A percentile compares a stretch with the other conserved stretches of the same genome.
These are phyloP conservation scores for Gymnocypris eckloni DNA, from an alignment of 2,797 vertebrate species.

Conservation along the genomic window DNA sequence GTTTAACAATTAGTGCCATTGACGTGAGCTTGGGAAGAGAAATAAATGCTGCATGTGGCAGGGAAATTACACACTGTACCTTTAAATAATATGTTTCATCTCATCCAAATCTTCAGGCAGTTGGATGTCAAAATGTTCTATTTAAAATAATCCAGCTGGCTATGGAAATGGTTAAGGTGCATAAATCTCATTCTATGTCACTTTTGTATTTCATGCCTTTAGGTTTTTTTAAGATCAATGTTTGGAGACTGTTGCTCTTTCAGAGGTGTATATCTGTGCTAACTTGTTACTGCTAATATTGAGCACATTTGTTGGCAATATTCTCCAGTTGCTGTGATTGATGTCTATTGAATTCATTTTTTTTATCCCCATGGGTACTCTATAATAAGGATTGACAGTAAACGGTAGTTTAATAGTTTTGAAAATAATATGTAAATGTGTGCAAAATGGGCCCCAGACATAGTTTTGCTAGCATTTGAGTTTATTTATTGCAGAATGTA, in stretches of 20 bases:
- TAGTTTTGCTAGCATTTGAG: neutral
- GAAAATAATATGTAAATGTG: neutral
- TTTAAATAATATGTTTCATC: constrained; percentile 18
- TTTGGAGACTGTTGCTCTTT: constrained; percentile 8
- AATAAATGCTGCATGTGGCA: neutral
- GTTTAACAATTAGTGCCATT: neutral
- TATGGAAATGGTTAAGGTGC: neutral
- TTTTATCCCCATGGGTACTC: neutral
- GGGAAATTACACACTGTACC: neutral
- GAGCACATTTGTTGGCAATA: neutral
- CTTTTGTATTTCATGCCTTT: constrained; percentile 23
- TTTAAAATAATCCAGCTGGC: constrained; percentile 30
- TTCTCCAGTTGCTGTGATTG: neutral
- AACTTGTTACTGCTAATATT: neutral
- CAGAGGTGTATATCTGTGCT: neutral
- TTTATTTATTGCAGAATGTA: neutral
- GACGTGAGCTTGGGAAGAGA: neutral
- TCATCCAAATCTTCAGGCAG: constrained; percentile 3
- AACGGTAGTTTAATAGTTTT: neutral
- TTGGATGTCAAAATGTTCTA: constrained; percentile 2
- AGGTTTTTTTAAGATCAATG: neutral
- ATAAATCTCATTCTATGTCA: constrained; percentile 29
- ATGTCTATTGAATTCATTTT: neutral
- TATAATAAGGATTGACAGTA: neutral
- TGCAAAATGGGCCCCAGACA: neutral